phyloP scores from a whole-genome alignment of 2,888 invertebrate genomes.

The Drosophila anomelani region DNA sequence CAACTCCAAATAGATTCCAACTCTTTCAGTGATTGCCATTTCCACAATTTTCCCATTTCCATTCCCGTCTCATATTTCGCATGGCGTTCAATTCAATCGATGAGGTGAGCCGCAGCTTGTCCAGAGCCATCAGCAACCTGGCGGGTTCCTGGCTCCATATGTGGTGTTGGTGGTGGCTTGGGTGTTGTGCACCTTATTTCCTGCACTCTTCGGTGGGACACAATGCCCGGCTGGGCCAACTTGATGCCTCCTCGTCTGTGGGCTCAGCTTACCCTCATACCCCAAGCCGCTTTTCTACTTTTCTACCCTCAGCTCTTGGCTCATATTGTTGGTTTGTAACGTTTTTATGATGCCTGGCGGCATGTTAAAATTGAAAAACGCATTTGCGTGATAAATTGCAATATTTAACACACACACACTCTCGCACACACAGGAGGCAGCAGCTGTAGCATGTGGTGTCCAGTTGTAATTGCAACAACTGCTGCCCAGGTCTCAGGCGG shows the following conservation, averaged over 20 bases:
- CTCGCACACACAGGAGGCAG: conserved; percentile 53
- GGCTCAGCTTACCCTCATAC: conserved; percentile 31
- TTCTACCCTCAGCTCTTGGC: conserved; percentile 54
- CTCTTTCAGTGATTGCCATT: conserved; percentile 15
- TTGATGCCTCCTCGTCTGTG: conserved; percentile 26
- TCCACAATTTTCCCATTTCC: conserved; percentile 10
- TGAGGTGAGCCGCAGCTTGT: conserved; percentile 31
- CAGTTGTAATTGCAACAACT: conserved; percentile 77
- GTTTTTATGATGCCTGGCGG: conserved; percentile 84
- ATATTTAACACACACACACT: conserved; percentile 82
- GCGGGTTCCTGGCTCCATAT: conserved; percentile 22
- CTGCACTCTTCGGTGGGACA: conserved; percentile 15
- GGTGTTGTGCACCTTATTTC: conserved; percentile 48
- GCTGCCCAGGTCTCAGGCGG: conserved; percentile 55
- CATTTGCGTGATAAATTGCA: conserved; percentile 85
- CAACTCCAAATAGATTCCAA: neutral
- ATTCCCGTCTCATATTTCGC: conserved; percentile 32
- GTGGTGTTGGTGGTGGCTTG: conserved; percentile 18
- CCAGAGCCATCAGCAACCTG: conserved; percentile 28
- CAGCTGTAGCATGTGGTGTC: conserved; percentile 77
- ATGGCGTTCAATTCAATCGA: conserved; percentile 23
- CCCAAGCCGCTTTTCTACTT: conserved; percentile 32
- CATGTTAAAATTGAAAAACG: conserved; percentile 85
- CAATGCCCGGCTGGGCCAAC: conserved; percentile 4
- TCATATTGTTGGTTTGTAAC: conserved; percentile 79